These are phyloP conservation scores for Falco concolor DNA, from an alignment of 2,797 vertebrate species.

Conservation along the genomic window DNA sequence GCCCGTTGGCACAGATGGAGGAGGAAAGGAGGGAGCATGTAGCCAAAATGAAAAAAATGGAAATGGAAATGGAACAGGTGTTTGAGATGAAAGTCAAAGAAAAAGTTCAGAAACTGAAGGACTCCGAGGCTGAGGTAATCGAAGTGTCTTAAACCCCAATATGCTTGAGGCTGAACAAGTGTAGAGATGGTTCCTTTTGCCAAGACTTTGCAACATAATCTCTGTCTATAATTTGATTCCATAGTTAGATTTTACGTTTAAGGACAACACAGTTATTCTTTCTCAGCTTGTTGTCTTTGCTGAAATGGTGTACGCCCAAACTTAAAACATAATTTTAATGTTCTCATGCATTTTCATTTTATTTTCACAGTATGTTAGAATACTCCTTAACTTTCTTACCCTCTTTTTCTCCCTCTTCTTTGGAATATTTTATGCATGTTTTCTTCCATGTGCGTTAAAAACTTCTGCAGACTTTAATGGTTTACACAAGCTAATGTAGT, in stretches of 20 bases:
- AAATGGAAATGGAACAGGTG: slow-evolving; percentile 99
- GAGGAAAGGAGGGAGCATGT: slow-evolving; percentile 96
- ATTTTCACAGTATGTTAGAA: background rate
- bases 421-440: background rate
- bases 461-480: background rate
- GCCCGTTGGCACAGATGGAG: slow-evolving; percentile 97
- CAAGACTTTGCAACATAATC: background rate
- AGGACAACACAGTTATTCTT: background rate
- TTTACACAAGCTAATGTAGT: background rate
- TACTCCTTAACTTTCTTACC: background rate
- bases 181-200: background rate
- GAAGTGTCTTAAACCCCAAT: background rate
- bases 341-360: background rate
- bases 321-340: background rate
- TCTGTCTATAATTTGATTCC: background rate
- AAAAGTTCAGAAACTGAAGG: slow-evolving; percentile 97
- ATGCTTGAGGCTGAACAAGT: background rate
- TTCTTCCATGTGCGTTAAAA: background rate
- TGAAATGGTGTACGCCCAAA: background rate
- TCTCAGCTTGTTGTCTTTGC: background rate
- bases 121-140: slow-evolving; percentile 97
- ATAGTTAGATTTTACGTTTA: background rate
- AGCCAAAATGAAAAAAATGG: slow-evolving; percentile 99
- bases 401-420: background rate
- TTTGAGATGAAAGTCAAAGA: slow-evolving; percentile 99